Percentiles rank a stretch among this genome's conserved stretches.
These are phyloP conservation scores for Sebastes cheni DNA, from an alignment of 2,797 vertebrate species.

Conservation along the genomic window DNA sequence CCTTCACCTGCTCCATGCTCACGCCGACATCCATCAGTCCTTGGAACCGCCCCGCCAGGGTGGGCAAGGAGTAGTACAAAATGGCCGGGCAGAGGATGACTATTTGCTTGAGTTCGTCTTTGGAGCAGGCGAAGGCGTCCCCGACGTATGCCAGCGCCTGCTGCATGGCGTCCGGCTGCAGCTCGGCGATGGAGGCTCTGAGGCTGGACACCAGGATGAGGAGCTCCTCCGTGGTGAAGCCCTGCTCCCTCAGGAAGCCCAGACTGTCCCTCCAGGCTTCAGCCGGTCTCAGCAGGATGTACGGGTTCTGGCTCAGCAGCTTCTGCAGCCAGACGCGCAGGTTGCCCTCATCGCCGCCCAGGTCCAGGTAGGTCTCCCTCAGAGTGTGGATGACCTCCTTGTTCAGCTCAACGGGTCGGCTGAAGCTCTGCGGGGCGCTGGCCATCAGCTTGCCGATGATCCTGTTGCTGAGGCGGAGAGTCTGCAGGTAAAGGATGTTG, in stretches of 20 bases:
- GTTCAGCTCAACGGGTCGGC: constrained; percentile 83
- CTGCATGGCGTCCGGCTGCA: constrained; percentile 81
- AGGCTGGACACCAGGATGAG: constrained; percentile 88
- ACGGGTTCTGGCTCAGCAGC: constrained; percentile 90
- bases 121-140: constrained; percentile 78
- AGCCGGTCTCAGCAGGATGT: constrained; percentile 85
- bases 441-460: constrained; percentile 89
- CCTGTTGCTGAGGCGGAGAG: constrained; percentile 86
- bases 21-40: constrained; percentile 83
- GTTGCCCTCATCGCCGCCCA: constrained; percentile 87
- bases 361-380: constrained; percentile 84
- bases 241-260: constrained; percentile 83
- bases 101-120: constrained; percentile 81
- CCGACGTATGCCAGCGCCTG: constrained; percentile 83
- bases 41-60: constrained; percentile 84
- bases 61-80: constrained; percentile 83
- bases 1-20: constrained; percentile 85
- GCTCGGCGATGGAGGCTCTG: constrained; percentile 89
- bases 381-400: constrained; percentile 82
- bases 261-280: constrained; percentile 82
- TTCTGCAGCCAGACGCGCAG: constrained; percentile 90
- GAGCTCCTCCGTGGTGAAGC: constrained; percentile 85
- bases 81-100: constrained; percentile 88
- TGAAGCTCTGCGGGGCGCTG: constrained; percentile 86
- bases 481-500: constrained; percentile 88